Base-by-base conservation (phyloP, 2,113 vertebrate species). In the Lipophrys pholis region DNA sequence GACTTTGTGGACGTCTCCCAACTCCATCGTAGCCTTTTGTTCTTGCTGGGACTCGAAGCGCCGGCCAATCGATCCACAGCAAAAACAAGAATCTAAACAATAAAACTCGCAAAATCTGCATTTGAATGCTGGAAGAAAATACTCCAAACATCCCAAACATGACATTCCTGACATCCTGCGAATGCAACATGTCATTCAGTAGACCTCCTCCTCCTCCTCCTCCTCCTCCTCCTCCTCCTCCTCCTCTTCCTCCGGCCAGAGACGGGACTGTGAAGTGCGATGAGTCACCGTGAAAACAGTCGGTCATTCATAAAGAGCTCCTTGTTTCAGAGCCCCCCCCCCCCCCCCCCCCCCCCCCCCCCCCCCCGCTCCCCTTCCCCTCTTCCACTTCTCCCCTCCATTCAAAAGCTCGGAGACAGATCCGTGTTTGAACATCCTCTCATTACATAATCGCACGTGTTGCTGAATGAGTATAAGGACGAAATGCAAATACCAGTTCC, bases 211-310 rank as follows among this genome's bases (percentile, higher is more conserved):
- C 77, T 30, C 21, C 21, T 30, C 21, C 21, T 30, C 21, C 21
- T 30, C 85, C 86, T 6, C 80, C 73, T 75, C 83, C 77, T 30
- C 21, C 21, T 30, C 21, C 21, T 30, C 21, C 21, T 30, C 21
- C 21, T 30, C 21, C 21, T 30, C 21, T 4, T 30, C 21, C 21
- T 60, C 84, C 30, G 73, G 78, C 67, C 49, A 56, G 57, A 69
- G 59, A 60, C 73, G 15, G 73, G 75, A 65, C 81, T 69, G 76
- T 84, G 73, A 78, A 82, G 83, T 73, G 45, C 43, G 9, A 67
- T 90, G 86, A 86, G 79, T 89, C 87, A 91, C 69, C 21, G 30
- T 38, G 69, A 79, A 83, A 70, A 79, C 57, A 87, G 83, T 83
- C 73, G 52, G 3, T 78, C 74, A 16, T 74, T 55, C 21, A 87